These are phyloP conservation scores for Mionectes olivaceus DNA, from an alignment of 2,797 vertebrate species.

Conservation along the genomic window DNA sequence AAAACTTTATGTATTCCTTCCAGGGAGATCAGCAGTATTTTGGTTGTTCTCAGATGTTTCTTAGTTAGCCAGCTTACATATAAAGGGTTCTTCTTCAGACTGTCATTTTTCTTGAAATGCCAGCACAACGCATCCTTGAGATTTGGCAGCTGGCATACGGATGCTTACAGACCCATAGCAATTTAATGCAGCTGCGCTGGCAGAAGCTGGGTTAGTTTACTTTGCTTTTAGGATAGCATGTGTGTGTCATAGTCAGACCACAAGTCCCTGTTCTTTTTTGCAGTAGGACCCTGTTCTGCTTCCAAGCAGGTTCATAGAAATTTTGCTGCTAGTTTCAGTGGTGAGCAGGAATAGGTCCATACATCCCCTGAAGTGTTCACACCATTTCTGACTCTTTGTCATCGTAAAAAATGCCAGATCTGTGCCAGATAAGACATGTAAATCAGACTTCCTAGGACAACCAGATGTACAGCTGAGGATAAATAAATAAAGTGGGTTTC, in stretches of 20 bases:
- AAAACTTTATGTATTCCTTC: background rate
- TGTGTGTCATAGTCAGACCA: background rate
- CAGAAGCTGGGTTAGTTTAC: background rate
- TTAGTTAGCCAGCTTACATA: background rate
- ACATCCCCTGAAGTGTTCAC: background rate
- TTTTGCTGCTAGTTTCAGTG: background rate
- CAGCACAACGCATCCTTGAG: background rate
- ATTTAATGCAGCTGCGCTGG: background rate
- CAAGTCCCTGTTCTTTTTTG: background rate
- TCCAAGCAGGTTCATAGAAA: background rate
- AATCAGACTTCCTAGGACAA: background rate
- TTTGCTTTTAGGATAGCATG: background rate
- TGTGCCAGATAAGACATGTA: background rate
- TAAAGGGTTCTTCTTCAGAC: background rate
- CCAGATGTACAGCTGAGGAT: background rate
- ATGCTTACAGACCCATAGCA: background rate
- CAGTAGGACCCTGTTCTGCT: background rate
- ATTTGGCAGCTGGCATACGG: background rate
- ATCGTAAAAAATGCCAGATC: background rate
- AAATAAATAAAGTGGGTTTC: background rate
- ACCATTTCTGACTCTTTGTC: background rate
- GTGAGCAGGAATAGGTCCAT: background rate
- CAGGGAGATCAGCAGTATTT: background rate
- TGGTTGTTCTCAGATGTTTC: background rate
- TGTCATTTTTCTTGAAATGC: background rate